Evolutionary conservation across 2,888 invertebrate species (phyloP).

Genomic region (Papilio protenor): DNA sequence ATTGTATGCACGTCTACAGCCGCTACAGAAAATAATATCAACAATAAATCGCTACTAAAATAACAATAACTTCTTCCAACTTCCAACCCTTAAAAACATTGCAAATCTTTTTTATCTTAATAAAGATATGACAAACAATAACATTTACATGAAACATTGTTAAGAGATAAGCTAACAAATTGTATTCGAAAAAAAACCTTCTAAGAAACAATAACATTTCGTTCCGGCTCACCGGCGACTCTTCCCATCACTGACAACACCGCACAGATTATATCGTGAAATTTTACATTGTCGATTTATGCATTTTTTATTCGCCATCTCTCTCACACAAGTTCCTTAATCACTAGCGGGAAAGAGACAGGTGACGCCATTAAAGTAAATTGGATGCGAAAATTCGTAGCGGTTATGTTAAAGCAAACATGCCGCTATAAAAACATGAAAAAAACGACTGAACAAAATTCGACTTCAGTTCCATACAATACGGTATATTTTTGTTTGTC

Average conservation of each 20-base stretch:
- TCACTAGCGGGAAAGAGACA: slow-evolving; percentile 53
- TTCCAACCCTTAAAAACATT: background rate
- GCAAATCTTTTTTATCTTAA: slow-evolving; percentile 19
- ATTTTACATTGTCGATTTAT: slow-evolving; percentile 72
- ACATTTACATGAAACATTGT: slow-evolving; percentile 25
- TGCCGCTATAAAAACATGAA: slow-evolving; percentile 52
- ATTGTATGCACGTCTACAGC: background rate
- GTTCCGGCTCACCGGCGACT: slow-evolving; percentile 46
- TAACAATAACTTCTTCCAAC: background rate
- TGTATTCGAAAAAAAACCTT: slow-evolving; percentile 36
- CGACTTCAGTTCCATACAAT: slow-evolving; percentile 31
- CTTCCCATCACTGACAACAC: slow-evolving; percentile 46
- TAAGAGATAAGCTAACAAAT: slow-evolving; percentile 24
- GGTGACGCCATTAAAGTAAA: slow-evolving; percentile 64
- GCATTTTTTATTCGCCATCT: slow-evolving; percentile 59
- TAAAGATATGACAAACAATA: slow-evolving; percentile 17
- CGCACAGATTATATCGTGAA: slow-evolving; percentile 67
- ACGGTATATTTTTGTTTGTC: slow-evolving; percentile 52
- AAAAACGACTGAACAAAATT: slow-evolving; percentile 6
- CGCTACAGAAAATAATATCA: background rate
- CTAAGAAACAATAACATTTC: slow-evolving; percentile 54
- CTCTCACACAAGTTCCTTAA: slow-evolving; percentile 50
- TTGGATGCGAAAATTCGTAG: slow-evolving; percentile 71
- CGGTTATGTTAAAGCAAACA: slow-evolving; percentile 72
- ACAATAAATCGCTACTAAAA: background rate